These are phyloP conservation scores for Gouania willdenowi DNA, from an alignment of 2,797 vertebrate genomes.

Conservation along the genomic window DNA sequence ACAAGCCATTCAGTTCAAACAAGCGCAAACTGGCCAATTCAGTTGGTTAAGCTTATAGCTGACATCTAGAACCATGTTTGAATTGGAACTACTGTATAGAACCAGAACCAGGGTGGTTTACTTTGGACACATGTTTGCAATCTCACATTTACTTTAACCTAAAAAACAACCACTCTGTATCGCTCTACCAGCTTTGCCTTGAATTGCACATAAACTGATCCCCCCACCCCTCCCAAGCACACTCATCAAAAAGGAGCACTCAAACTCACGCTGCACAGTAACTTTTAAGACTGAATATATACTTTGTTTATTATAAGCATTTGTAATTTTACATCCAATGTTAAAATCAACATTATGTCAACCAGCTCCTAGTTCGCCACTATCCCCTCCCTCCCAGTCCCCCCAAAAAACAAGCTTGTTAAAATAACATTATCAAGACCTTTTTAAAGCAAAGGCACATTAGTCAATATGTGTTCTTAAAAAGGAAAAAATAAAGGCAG, in stretches of 20 bases:
- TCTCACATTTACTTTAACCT: constrained; percentile 60
- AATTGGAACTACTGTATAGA: constrained; percentile 45
- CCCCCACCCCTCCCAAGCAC: constrained; percentile 65
- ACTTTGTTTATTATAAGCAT: constrained; percentile 80
- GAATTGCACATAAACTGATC: constrained; percentile 64
- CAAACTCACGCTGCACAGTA: constrained; percentile 74
- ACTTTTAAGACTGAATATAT: constrained; percentile 79
- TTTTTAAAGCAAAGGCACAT: constrained; percentile 81
- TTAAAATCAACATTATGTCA: constrained; percentile 71
- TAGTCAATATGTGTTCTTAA: constrained; percentile 71
- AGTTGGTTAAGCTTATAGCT: constrained; percentile 57
- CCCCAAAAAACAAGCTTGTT: constrained; percentile 63
- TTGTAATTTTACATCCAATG: constrained; percentile 79
- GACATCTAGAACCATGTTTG: constrained; percentile 62
- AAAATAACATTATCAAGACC: constrained; percentile 75
- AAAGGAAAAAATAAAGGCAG: constrained; percentile 66
- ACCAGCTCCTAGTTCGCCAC: constrained; percentile 40
- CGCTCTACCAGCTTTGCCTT: constrained; percentile 48
- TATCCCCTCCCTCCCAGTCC: constrained; percentile 20
- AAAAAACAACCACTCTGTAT: constrained; percentile 65
- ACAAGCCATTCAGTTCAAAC: constrained; percentile 70
- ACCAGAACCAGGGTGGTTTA: constrained; percentile 68
- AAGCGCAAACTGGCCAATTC: constrained; percentile 69
- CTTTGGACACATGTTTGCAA: constrained; percentile 64
- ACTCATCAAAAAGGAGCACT: constrained; percentile 70